A percentile compares a stretch with the other conserved stretches of the same genome.
These are phyloP conservation scores for Sebastes oblongus DNA, from an alignment of 2,797 vertebrate genomes.

Conservation along the genomic window DNA sequence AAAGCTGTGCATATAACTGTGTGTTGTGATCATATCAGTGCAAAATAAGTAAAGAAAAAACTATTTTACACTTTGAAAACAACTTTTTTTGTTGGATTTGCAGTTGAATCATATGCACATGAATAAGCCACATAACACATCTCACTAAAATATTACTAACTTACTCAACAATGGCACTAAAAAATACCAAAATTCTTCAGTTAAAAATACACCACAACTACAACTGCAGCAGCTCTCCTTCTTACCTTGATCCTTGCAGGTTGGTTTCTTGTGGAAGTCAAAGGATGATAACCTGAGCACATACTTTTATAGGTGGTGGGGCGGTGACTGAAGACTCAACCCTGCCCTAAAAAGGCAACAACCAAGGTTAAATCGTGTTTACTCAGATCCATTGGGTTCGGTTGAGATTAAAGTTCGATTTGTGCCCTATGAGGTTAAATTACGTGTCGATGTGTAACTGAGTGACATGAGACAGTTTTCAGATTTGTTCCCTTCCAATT, in stretches of 20 bases:
- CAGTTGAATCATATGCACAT: not conserved
- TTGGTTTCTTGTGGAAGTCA: not conserved
- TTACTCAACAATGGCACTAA: not conserved
- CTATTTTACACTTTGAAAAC: not conserved
- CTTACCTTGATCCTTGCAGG: slow-evolving; percentile 50
- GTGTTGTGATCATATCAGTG: not conserved
- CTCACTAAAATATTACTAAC: not conserved
- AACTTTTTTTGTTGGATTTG: not conserved
- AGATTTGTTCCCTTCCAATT: slow-evolving; percentile 34
- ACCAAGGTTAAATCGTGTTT: not conserved
- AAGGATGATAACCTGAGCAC: not conserved
- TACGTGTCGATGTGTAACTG: not conserved
- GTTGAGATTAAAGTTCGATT: slow-evolving; percentile 34
- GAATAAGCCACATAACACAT: not conserved
- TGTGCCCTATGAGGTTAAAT: not conserved
- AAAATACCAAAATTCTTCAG: not conserved
- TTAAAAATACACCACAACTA: not conserved
- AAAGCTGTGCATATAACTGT: not conserved
- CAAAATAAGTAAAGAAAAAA: not conserved
- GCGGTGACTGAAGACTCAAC: not conserved
- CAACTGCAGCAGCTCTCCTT: not conserved
- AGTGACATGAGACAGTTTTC: not conserved
- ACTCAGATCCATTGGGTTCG: not conserved
- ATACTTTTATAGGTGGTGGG: slow-evolving; percentile 29
- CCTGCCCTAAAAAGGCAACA: slow-evolving; percentile 6